Evolutionary conservation across 2,797 vertebrate genomes (phyloP).

Genomic region (Holocentrus rufus): DNA sequence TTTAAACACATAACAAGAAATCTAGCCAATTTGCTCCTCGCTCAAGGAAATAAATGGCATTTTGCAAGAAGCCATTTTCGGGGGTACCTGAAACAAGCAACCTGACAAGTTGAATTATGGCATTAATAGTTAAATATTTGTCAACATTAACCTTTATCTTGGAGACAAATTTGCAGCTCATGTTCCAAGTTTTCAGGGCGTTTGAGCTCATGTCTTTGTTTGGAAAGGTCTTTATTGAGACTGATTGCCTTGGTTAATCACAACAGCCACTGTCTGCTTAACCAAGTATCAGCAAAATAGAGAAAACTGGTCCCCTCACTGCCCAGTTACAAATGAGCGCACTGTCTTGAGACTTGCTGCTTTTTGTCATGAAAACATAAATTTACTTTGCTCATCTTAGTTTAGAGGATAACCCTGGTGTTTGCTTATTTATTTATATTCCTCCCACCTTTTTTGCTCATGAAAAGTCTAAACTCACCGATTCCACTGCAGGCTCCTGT

Average conservation of each 20-base stretch:
- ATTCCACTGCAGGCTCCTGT: too few relatives aligned
- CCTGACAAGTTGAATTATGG: conserved; percentile 83
- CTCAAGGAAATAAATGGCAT: conserved; percentile 77
- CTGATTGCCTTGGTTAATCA: conserved; percentile 82
- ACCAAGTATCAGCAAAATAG: conserved; percentile 30
- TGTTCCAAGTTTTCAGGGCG: conserved; percentile 73
- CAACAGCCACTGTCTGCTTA: conserved; percentile 62
- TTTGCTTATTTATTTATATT: too few relatives aligned
- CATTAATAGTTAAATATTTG: conserved; percentile 85
- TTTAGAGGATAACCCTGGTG: background rate
- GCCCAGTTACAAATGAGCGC: conserved; percentile 18
- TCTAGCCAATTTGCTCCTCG: conserved; percentile 74
- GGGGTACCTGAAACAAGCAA: conserved; percentile 78
- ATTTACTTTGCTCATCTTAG: conserved; percentile 4
- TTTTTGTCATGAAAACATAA: conserved; percentile 9
- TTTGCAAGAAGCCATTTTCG: conserved; percentile 72
- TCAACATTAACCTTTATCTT: conserved; percentile 85
- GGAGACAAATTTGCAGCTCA: conserved; percentile 80
- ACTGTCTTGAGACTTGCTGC: conserved; percentile 5
- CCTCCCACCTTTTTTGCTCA: too few relatives aligned
- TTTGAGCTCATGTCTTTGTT: conserved; percentile 78
- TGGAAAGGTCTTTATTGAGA: conserved; percentile 81
- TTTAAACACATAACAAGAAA: conserved; percentile 73
- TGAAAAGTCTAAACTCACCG: too few relatives aligned
- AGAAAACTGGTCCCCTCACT: conserved; percentile 4